Conservation (phyloP, 2,797 vertebrate species). For the Sebastes kiyomatsui region DNA sequence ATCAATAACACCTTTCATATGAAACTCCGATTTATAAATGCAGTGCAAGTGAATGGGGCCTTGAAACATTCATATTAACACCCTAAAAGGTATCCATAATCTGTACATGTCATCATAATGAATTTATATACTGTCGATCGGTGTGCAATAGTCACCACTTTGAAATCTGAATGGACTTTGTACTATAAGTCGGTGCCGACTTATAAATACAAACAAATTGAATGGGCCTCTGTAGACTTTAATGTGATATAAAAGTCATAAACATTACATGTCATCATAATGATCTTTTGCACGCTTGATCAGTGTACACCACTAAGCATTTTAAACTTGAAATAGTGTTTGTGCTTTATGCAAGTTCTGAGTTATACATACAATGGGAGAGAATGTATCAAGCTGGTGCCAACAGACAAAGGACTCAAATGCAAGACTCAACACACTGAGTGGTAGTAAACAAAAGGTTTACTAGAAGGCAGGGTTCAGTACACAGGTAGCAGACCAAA, state of each 20-base stretch:
- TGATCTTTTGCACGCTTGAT: too few species aligned
- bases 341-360: not conserved
- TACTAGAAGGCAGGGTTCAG: not conserved
- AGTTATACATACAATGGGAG: not conserved
- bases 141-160: not conserved
- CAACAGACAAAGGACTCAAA: not conserved
- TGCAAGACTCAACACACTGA: not conserved
- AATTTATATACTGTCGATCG: accelerated
- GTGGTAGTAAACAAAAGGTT: not conserved
- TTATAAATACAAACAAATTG: too few species aligned
- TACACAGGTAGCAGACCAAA: not conserved
- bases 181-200: too few species aligned
- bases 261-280: too few species aligned
- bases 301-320: too few species aligned
- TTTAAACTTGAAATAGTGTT: too few species aligned
- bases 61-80: not conserved
- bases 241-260: too few species aligned
- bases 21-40: not conserved
- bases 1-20: not conserved
- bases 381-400: not conserved
- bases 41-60: not conserved
- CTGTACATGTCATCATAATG: not conserved
- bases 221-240: too few species aligned
- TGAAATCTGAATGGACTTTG: not conserved
- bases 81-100: too few species aligned